Percentiles rank a stretch among this genome's conserved stretches.
Conservation (phyloP, 1,140 invertebrate species). For the Zaprionus capensis region DNA sequence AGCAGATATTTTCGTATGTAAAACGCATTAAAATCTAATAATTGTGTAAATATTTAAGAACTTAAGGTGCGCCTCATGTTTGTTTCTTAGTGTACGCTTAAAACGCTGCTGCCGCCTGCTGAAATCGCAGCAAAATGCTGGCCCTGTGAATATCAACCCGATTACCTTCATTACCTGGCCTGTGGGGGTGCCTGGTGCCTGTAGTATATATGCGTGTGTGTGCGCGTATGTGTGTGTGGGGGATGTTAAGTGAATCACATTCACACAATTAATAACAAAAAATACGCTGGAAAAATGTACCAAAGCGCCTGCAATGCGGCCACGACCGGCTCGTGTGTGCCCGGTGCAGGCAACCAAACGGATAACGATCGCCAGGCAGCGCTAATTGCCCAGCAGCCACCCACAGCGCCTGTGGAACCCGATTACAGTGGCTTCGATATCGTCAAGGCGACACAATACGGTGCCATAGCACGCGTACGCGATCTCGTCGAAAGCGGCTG, state of each 20-base stretch:
- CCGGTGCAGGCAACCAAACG: conserved; percentile 84
- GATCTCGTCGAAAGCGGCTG: conserved; percentile 95
- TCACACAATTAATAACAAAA: conserved; percentile 46
- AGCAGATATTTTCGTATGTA: conserved; percentile 60
- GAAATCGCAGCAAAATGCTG: conserved; percentile 53
- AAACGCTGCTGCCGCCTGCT: conserved; percentile 22
- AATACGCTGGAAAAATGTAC: conserved; percentile 85
- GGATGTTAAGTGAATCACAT: conserved; percentile 77
- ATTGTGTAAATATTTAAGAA: conserved; percentile 41
- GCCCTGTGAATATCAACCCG: conserved; percentile 55
- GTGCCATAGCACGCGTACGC: conserved; percentile 92
- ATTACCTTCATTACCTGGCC: conserved; percentile 57
- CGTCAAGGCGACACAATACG: conserved; percentile 97
- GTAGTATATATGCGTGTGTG: conserved; percentile 11
- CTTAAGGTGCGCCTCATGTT: conserved; percentile 23
- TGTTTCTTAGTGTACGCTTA: conserved; percentile 19
- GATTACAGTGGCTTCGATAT: conserved; percentile 95
- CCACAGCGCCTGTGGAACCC: conserved; percentile 87
- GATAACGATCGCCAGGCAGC: conserved; percentile 85
- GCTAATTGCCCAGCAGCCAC: conserved; percentile 85
- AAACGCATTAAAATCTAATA: conserved; percentile 68
- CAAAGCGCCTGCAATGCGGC: conserved; percentile 88
- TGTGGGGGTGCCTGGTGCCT: conserved; percentile 51
- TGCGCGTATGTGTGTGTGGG: conserved; percentile 40
- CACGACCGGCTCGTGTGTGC: conserved; percentile 85